Evolutionary conservation across 2,113 vertebrate species (phyloP).

Genomic region (Tringa solitaria): DNA sequence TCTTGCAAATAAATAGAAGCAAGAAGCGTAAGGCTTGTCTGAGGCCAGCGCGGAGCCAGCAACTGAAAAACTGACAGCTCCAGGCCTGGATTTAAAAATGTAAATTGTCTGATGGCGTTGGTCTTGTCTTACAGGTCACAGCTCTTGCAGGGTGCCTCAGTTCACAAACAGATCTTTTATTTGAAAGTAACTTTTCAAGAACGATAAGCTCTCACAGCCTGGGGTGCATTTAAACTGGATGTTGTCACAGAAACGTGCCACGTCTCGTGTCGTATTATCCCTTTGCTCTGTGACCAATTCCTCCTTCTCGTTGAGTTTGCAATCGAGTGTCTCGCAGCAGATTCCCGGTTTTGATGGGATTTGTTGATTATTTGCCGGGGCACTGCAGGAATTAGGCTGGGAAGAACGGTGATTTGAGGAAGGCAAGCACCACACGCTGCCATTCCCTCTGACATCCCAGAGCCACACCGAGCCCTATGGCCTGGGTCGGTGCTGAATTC

Average conservation of each 20-base stretch:
- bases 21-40: neutral
- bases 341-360: neutral
- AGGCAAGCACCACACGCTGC: neutral
- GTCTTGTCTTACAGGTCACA: neutral
- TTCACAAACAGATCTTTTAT: neutral
- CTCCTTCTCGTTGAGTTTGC: neutral
- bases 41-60: neutral
- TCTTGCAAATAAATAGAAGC: neutral
- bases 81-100: neutral
- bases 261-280: neutral
- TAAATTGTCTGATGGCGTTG: neutral
- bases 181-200: neutral
- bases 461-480: accelerated
- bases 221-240: neutral
- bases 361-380: neutral
- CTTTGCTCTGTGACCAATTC: neutral
- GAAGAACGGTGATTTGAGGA: neutral
- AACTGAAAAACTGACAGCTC: neutral
- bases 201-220: neutral
- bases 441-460: accelerated
- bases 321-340: neutral
- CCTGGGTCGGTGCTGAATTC: too few relatives aligned
- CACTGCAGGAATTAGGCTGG: neutral
- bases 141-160: neutral
- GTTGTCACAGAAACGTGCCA: neutral